Percentiles rank a stretch among this genome's conserved stretches.
phyloP scores from a whole-genome alignment of 2,888 invertebrate genomes.

The Odontocolon sp. region DNA sequence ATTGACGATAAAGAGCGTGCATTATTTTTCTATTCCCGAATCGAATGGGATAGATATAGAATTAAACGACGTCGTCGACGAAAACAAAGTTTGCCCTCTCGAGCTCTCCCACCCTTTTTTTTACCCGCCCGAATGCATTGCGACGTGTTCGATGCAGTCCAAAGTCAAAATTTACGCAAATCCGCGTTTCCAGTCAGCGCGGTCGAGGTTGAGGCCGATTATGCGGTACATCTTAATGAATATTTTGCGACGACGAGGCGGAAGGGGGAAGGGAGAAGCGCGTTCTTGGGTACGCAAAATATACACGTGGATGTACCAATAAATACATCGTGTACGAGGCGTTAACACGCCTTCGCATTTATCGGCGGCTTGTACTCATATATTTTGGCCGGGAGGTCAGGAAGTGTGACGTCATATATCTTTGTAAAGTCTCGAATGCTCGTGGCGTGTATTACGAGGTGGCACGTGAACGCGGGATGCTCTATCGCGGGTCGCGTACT shows the following conservation, averaged over 20 bases:
- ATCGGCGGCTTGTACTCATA: neutral
- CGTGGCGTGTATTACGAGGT: slow-evolving; percentile 54
- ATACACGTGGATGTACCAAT: neutral
- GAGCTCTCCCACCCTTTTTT: neutral
- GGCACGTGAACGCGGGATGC: slow-evolving; percentile 69
- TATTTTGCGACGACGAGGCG: neutral
- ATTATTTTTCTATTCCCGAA: slow-evolving; percentile 20
- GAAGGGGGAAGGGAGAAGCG: too few species aligned
- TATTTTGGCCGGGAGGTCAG: slow-evolving; percentile 44
- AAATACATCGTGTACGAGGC: neutral
- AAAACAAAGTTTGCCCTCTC: slow-evolving; percentile 7
- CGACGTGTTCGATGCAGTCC: neutral
- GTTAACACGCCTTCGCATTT: neutral
- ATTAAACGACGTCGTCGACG: slow-evolving; percentile 4
- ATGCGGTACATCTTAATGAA: neutral
- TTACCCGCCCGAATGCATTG: neutral
- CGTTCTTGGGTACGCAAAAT: neutral
- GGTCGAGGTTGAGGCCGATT: neutral
- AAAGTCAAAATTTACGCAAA: slow-evolving; percentile 47
- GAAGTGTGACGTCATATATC: slow-evolving; percentile 47
- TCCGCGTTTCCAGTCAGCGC: neutral
- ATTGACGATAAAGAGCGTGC: slow-evolving; percentile 7
- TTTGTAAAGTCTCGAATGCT: slow-evolving; percentile 33
- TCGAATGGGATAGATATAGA: neutral
- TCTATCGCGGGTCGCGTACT: slow-evolving; percentile 27